Conservation (phyloP, 1,140 invertebrate species). For the Theocolax elegans region DNA sequence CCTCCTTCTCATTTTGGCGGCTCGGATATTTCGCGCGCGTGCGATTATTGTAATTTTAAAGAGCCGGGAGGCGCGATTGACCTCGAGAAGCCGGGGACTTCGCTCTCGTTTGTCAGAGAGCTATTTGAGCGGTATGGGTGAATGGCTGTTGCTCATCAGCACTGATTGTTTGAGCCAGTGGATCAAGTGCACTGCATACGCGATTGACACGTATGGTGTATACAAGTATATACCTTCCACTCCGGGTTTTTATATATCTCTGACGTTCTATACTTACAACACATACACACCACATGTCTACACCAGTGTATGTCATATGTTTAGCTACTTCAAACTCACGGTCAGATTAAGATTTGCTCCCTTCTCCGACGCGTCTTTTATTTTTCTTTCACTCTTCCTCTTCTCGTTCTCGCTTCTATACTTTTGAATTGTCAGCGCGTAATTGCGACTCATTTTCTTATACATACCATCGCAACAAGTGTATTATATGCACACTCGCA, state of each 20-base stretch:
- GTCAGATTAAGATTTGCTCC: neutral
- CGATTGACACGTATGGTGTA: conserved; percentile 30
- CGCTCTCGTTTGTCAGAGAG: conserved; percentile 47
- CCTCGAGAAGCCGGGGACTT: conserved; percentile 45
- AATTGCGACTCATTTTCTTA: conserved; percentile 11
- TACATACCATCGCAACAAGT: neutral
- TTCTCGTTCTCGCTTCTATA: neutral
- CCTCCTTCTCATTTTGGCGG: neutral
- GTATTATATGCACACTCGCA: too few species aligned
- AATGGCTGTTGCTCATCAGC: conserved; percentile 49
- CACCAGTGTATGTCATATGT: neutral
- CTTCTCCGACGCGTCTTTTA: neutral
- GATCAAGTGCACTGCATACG: conserved; percentile 40
- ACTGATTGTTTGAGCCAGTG: conserved; percentile 48
- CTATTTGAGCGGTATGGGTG: conserved; percentile 46
- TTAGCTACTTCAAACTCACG: neutral
- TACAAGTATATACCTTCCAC: neutral
- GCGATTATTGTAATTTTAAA: conserved; percentile 50
- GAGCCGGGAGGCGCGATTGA: conserved; percentile 48
- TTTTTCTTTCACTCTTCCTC: neutral
- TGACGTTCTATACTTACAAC: neutral
- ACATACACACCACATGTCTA: too few species aligned
- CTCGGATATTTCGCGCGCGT: neutral
- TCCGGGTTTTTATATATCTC: neutral
- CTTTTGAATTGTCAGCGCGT: neutral